Base-by-base conservation (phyloP, 1,140 invertebrate genomes). In the Drosophila pruinosa region DNA sequence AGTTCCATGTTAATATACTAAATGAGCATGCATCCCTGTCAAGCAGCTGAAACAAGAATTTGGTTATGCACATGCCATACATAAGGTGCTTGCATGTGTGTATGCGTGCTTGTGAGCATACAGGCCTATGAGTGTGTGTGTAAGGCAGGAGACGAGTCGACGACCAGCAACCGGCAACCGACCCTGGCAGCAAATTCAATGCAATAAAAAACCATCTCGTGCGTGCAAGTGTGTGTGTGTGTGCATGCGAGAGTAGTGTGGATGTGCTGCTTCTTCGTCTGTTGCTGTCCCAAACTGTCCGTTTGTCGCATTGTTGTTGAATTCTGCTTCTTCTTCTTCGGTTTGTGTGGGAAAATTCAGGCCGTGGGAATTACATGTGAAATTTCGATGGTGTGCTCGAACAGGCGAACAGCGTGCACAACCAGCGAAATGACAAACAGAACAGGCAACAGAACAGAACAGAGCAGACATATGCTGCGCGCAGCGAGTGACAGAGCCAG, bases 341-440 rank as follows among this genome's bases (percentile, higher is more conserved):
- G 24, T 69, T 69, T 83, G 78, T 89, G 89, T 90, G 89, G 89
- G 89, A 90, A 90, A 89, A 91, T 91, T 89, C 86, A 85, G 86
- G 89, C 89, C 89, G 89, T 91, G 89, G 89, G 89, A 91, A 91
- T 90, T 90, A 90, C 80, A 85, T 90, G 76, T 89, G 89, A 90
- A 89, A 89, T 91, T 91, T 91, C 85, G 73, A 81, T 89, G 89
- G 89, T 90, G 89, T 88, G 73, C 72, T 53, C 68, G 72, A 89
- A 78, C 89, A 91, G 89, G 89, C 89, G 72, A 89, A 58, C 89
- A 90, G 89, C 69, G 86, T 3, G 21, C 15, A 2, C 34, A 53
- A 38, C 58, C 17, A 72, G 52, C 63, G 31, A 48, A 41, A 65
- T 31, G 31, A 36, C 39, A 65, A 69, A 54, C 59, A 45, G 39